phyloP scores from a whole-genome alignment of 2,113 vertebrate genomes.

The Deroptyus accipitrinus region DNA sequence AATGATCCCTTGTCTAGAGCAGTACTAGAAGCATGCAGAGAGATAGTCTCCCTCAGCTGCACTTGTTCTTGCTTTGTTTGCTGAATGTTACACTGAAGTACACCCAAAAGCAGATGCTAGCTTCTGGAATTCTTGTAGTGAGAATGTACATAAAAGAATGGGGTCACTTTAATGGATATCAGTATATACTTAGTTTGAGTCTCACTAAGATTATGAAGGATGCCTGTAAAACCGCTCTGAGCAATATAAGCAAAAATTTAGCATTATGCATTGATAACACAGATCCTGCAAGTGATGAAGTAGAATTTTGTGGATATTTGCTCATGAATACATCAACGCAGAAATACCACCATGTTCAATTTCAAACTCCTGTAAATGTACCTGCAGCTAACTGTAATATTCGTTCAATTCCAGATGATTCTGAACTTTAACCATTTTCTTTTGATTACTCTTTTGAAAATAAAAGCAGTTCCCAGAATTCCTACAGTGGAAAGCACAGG shows the following conservation, averaged over 20 bases:
- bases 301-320: conserved; percentile 10
- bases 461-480: background rate
- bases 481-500: background rate
- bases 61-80: background rate
- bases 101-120: background rate
- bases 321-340: background rate
- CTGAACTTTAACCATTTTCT: background rate
- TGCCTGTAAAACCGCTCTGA: conserved; percentile 13
- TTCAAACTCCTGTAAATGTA: background rate
- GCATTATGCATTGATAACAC: conserved; percentile 8
- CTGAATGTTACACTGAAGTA: background rate
- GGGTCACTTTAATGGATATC: background rate
- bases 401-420: background rate
- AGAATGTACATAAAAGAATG: background rate
- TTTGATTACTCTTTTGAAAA: background rate
- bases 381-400: background rate
- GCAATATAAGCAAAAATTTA: background rate
- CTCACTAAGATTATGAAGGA: background rate
- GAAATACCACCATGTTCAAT: background rate
- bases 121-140: background rate
- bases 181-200: background rate
- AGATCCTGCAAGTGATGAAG: background rate
- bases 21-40: background rate
- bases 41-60: background rate
- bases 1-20: background rate